These are phyloP conservation scores for Acanthopleura granulata DNA, from an alignment of 2,888 invertebrate genomes.

Conservation along the genomic window DNA sequence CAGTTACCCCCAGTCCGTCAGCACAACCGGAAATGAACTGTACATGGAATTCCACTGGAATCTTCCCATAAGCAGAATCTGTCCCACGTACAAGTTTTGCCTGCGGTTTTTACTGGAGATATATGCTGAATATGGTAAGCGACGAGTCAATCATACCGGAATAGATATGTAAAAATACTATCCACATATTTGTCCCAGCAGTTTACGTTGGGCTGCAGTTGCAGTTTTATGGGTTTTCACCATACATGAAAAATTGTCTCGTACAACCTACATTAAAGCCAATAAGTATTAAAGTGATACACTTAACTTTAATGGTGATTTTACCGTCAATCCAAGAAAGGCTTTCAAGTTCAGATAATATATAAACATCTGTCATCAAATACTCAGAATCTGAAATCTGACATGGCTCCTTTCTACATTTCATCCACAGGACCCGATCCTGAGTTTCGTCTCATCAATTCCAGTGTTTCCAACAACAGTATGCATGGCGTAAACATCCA, in stretches of 20 bases:
- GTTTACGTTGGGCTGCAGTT: too few relatives aligned
- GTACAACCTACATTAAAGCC: too few relatives aligned
- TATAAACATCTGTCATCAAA: neutral
- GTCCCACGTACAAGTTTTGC: conserved; percentile 48
- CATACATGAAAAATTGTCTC: too few relatives aligned
- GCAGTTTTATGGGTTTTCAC: too few relatives aligned
- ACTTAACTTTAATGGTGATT: too few relatives aligned
- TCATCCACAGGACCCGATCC: conserved; percentile 44
- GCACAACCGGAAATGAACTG: conserved; percentile 84
- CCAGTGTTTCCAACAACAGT: conserved; percentile 88
- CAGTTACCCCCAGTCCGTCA: conserved; percentile 83
- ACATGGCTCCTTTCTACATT: neutral
- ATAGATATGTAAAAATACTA: too few relatives aligned
- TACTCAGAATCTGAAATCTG: neutral
- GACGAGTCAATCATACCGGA: too few relatives aligned
- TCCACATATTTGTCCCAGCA: too few relatives aligned
- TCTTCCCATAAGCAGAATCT: conserved; percentile 38
- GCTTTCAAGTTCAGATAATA: too few relatives aligned
- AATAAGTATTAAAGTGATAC: too few relatives aligned
- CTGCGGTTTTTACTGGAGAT: conserved; percentile 51
- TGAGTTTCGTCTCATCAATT: conserved; percentile 79
- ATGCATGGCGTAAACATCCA: conserved; percentile 96
- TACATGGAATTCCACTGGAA: conserved; percentile 80
- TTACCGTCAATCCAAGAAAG: too few relatives aligned
- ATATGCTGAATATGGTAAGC: conserved; percentile 67